Percentiles rank a stretch among this genome's conserved stretches.
These are phyloP conservation scores for Philopotamus ludificatus DNA, from an alignment of 1,140 invertebrate species.

Conservation along the genomic window DNA sequence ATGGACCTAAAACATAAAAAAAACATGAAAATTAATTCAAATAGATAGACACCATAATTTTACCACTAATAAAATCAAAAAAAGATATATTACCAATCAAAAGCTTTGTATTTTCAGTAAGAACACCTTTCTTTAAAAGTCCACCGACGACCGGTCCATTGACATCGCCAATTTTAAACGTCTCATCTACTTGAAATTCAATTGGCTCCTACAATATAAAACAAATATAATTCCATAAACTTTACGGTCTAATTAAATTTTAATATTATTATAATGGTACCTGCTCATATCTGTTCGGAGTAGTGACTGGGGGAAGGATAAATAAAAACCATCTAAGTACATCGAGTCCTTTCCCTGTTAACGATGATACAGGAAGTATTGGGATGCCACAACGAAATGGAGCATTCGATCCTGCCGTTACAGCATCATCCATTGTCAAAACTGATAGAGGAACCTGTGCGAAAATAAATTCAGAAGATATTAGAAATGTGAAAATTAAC, in stretches of 20 bases:
- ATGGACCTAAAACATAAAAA: constrained; percentile 66
- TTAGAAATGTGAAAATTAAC: no score
- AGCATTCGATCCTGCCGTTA: constrained; percentile 65
- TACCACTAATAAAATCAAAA: constrained; percentile 37
- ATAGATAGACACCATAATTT: background rate
- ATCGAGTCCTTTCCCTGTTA: constrained; percentile 82
- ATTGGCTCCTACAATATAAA: constrained; percentile 62
- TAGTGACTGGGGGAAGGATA: constrained; percentile 65
- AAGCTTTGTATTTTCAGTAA: constrained; percentile 80
- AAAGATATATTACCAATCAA: constrained; percentile 58
- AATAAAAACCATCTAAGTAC: constrained; percentile 75
- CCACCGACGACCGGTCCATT: constrained; percentile 85
- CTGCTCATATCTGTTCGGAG: constrained; percentile 68
- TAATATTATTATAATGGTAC: constrained; percentile 13
- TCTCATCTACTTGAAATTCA: constrained; percentile 93
- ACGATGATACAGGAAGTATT: constrained; percentile 93
- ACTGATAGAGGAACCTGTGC: constrained; percentile 64
- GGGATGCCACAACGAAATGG: constrained; percentile 71
- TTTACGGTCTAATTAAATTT: constrained; percentile 6
- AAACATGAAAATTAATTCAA: constrained; percentile 14
- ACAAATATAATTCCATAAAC: constrained; percentile 14
- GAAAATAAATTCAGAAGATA: background rate
- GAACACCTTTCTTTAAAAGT: constrained; percentile 78
- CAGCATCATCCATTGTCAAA: constrained; percentile 69
- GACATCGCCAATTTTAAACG: constrained; percentile 74